phyloP scores from a whole-genome alignment of 2,797 vertebrate species.

The Sebastes minor region DNA sequence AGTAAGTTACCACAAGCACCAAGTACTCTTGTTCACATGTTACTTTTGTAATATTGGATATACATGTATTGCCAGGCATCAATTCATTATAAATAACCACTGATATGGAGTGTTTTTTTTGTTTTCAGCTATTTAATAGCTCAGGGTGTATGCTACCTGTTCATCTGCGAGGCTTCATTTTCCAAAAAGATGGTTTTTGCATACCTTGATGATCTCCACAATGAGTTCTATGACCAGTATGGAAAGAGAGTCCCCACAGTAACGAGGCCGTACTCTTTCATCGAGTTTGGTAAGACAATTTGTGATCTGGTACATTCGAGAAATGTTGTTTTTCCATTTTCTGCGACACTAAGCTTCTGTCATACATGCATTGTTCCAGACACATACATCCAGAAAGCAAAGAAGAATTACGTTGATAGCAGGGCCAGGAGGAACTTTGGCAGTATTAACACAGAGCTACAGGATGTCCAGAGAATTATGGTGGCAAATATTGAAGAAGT shows the following conservation, averaged over 20 bases:
- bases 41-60: background rate
- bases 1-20: conserved; percentile 82
- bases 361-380: conserved; percentile 73
- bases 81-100: background rate
- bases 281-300: conserved; percentile 90
- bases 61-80: background rate
- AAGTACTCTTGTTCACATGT: background rate
- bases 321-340: background rate
- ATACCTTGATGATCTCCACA: conserved; percentile 90
- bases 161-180: conserved; percentile 89
- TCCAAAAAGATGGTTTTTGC: conserved; percentile 92
- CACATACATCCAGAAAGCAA: conserved; percentile 95
- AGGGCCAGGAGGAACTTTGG: conserved; percentile 90
- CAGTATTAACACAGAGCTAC: conserved; percentile 92
- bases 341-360: background rate
- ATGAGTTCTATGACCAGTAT: conserved; percentile 91
- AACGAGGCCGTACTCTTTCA: conserved; percentile 94
- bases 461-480: conserved; percentile 97
- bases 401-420: conserved; percentile 91
- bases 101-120: background rate
- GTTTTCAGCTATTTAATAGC: conserved; percentile 89
- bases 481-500: conserved; percentile 97
- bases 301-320: background rate
- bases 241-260: conserved; percentile 89
- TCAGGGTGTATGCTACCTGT: conserved; percentile 92